Conservation (phyloP, 2,797 vertebrate species). For the Tenualosa ilisha region DNA sequence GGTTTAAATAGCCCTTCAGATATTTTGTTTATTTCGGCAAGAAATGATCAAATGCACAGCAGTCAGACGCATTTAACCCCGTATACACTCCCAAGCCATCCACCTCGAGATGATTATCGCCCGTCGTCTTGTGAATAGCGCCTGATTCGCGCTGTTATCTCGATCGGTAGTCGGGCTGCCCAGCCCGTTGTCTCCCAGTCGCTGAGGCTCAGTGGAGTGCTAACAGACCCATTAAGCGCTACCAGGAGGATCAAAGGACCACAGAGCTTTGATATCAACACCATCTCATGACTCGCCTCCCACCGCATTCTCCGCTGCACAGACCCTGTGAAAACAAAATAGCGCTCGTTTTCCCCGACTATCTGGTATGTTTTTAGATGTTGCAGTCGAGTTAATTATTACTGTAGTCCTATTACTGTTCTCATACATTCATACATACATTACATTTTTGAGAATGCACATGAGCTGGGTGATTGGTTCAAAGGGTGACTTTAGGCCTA, state of each 20-base stretch:
- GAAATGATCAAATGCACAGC: background rate
- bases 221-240: conserved; percentile 61
- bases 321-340: background rate
- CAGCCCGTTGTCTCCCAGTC: conserved; percentile 61
- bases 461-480: background rate
- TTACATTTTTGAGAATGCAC: background rate
- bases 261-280: conserved; percentile 57
- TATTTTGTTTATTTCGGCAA: conserved; percentile 15
- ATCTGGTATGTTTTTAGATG: no score
- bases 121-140: conserved; percentile 24
- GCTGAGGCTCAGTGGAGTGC: conserved; percentile 47
- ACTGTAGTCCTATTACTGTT: background rate
- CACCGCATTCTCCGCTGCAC: background rate
- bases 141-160: conserved; percentile 47
- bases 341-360: background rate
- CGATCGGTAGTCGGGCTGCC: conserved; percentile 39
- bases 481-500: background rate
- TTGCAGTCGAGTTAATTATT: background rate
- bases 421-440: no score
- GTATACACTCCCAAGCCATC: background rate
- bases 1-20: background rate
- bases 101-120: conserved; percentile 31
- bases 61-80: background rate
- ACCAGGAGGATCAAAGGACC: conserved; percentile 59
- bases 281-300: conserved; percentile 35